A percentile compares a stretch with the other conserved stretches of the same genome.
phyloP scores from a whole-genome alignment of 2,113 vertebrate genomes.

The Chamaetylas fuelleborni region DNA sequence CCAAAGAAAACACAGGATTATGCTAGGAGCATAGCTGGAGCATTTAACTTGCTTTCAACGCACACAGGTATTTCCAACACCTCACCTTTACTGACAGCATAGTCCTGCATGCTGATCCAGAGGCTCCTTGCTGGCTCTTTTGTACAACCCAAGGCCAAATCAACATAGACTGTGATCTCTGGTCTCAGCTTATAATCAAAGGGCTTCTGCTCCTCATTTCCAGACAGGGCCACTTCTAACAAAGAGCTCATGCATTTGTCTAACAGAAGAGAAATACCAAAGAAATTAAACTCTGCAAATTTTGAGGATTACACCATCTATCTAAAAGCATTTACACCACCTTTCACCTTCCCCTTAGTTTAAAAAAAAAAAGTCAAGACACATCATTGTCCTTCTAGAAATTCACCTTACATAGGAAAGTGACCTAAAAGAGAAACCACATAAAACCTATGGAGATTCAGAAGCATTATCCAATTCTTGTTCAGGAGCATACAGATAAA shows the following conservation, averaged over 20 bases:
- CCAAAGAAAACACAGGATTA: not conserved
- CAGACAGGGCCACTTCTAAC: conserved; percentile 90
- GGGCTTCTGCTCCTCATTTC: conserved; percentile 96
- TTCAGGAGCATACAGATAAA: not conserved
- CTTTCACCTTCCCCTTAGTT: not conserved
- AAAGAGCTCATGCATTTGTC: conserved; percentile 91
- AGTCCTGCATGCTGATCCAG: conserved; percentile 97
- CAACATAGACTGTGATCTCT: conserved; percentile 85
- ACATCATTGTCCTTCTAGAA: not conserved
- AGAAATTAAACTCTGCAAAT: not conserved
- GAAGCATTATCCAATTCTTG: not conserved
- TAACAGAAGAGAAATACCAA: conserved; percentile 46
- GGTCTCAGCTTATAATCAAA: conserved; percentile 88
- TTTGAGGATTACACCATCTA: not conserved
- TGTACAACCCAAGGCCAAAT: conserved; percentile 89
- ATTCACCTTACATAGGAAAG: not conserved
- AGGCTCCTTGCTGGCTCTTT: conserved; percentile 94
- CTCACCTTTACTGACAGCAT: conserved; percentile 93
- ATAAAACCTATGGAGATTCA: not conserved
- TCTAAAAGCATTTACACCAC: not conserved
- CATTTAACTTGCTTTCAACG: not conserved
- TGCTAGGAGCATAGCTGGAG: not conserved
- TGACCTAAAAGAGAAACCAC: not conserved
- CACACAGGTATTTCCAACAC: not conserved
- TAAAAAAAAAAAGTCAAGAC: not conserved